A percentile compares a stretch with the other conserved stretches of the same genome.
Conservation (phyloP, 2,113 vertebrate species). For the Muscicapa adusta region DNA sequence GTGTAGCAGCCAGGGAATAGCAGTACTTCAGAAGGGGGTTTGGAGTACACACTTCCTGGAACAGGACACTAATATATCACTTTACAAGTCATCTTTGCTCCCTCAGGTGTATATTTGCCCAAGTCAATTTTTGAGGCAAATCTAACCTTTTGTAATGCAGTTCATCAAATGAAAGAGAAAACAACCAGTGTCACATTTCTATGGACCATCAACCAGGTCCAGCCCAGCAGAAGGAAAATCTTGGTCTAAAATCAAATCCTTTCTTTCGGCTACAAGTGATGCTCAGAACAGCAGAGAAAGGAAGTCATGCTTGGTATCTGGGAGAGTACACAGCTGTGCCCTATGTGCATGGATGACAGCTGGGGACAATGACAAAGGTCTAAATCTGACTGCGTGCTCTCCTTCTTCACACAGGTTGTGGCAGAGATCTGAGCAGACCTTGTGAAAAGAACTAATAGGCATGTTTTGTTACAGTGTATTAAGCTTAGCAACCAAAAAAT, state of each 20-base stretch:
- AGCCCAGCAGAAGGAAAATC: not conserved
- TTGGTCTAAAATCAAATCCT: not conserved
- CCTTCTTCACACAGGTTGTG: not conserved
- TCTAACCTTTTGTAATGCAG: not conserved
- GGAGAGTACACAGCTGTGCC: not conserved
- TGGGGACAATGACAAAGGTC: not conserved
- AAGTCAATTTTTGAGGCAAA: not conserved
- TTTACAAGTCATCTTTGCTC: not conserved
- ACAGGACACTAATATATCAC: not conserved
- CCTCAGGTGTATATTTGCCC: not conserved
- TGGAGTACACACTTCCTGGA: not conserved
- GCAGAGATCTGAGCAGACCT: not conserved
- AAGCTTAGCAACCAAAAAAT: not conserved
- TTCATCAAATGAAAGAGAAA: not conserved
- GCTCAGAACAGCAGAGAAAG: not conserved
- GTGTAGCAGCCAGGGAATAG: not conserved
- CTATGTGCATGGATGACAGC: not conserved
- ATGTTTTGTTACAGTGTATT: not conserved
- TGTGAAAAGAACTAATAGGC: not conserved
- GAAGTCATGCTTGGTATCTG: not conserved
- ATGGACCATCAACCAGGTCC: not conserved
- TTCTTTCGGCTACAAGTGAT: not conserved
- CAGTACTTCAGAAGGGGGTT: not conserved
- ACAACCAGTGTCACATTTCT: not conserved
- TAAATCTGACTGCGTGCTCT: not conserved